Base-by-base conservation (phyloP, 2,797 vertebrate species). In the Pseudochirops cupreus region DNA sequence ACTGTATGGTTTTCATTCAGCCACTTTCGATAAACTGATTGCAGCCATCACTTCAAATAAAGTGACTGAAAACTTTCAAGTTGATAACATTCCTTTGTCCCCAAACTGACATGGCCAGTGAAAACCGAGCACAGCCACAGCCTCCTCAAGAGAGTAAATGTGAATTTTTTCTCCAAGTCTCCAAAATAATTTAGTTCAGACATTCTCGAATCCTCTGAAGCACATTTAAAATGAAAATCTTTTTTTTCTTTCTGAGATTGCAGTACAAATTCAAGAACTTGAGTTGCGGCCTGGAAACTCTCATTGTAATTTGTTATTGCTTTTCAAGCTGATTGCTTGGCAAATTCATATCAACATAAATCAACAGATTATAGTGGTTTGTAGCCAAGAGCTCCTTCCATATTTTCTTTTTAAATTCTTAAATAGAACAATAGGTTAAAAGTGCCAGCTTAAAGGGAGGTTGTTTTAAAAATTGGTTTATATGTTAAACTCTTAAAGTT, bases 151-250 rank as follows among this genome's bases (percentile, higher is more conserved):
- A 96, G 92, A 56, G 54, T 50, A 67, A 92, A 90, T 29, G 93
- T 94, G 94, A 93, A 53, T 95, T 87, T 74, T 96, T 91, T 96
- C 95, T 53, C 13, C 10, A 82, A 94, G 91, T 96, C 92, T 93
- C 93, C 96, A 92, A 56, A 94, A 96, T 95, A 91, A 95, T 95
- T 58, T 55, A 29, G 33, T 94, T 97, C 95, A 96, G 96, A 98
- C 96, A 97, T 97, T 98, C 95, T 96, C 97, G 91, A 95, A 95
- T 95, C 94, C 96, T 95, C 97, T 57, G 54, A 97, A 95, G 97
- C 94, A 93, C 90, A 96, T 95, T 97, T 97, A 96, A 96, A 96
- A 95, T 21, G 91, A 96, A 56, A 46, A 2, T 92, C 91, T 91
- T 95, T 93, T 87, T 39, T 87, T 50, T 12, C 39, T 26, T 96